phyloP scores from a whole-genome alignment of 2,113 vertebrate genomes.

The Platysteira castanea region DNA sequence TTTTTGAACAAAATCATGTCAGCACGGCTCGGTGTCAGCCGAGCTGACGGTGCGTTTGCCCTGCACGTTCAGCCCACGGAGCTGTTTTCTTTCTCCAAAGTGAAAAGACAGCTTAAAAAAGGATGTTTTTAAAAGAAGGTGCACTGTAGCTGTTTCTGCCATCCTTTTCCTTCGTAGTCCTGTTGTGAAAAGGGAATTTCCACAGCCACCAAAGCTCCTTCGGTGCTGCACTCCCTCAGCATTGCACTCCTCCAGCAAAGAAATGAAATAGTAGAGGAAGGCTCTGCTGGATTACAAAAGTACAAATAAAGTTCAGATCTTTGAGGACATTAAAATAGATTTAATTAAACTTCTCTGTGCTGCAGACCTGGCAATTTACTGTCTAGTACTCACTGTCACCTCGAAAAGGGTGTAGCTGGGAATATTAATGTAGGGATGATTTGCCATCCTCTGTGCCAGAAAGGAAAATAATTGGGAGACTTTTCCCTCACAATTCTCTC shows the following conservation, averaged over 20 bases:
- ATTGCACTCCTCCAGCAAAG: background rate
- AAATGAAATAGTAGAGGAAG: background rate
- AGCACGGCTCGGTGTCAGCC: background rate
- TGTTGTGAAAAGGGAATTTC: background rate
- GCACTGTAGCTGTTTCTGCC: background rate
- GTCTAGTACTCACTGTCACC: background rate
- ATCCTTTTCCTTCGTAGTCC: background rate
- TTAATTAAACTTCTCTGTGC: background rate
- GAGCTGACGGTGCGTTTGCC: slow-evolving; percentile 4
- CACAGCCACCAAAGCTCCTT: background rate
- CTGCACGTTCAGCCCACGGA: background rate
- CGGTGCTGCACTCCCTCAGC: background rate
- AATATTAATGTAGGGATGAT: background rate
- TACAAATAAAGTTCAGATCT: background rate
- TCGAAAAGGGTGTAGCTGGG: background rate
- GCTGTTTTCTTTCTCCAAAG: background rate
- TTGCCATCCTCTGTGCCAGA: background rate
- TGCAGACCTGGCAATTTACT: background rate
- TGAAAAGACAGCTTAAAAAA: background rate
- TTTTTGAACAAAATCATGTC: slow-evolving; percentile 37
- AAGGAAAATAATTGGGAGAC: background rate
- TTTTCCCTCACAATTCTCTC: background rate
- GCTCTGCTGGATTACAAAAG: background rate
- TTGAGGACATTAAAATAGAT: background rate
- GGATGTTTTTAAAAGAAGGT: background rate